These are phyloP conservation scores for Myotis davidii DNA, from an alignment of 2,113 vertebrate genomes.

Conservation along the genomic window DNA sequence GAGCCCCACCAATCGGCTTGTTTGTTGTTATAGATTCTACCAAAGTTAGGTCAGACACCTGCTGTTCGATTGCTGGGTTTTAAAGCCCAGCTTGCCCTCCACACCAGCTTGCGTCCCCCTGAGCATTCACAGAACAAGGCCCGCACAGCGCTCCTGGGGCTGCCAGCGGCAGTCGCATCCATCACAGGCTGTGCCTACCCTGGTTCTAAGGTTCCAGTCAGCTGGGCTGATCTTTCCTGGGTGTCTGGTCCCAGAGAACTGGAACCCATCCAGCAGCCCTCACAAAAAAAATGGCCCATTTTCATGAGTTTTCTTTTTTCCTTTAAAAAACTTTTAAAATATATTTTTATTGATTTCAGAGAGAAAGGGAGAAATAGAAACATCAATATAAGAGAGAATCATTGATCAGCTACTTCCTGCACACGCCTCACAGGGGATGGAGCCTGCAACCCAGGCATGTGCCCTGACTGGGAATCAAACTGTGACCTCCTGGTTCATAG, in stretches of 20 bases:
- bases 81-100: not conserved
- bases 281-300: not conserved
- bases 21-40: not conserved
- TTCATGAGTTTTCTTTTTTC: not conserved
- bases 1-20: not conserved
- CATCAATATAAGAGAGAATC: too few species aligned
- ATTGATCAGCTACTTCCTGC: too few species aligned
- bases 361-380: too few species aligned
- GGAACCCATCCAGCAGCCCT: not conserved
- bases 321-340: too few species aligned
- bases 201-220: not conserved
- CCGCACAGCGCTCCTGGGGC: too few species aligned
- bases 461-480: too few species aligned
- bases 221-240: not conserved
- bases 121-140: not conserved
- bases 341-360: too few species aligned
- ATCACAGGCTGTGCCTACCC: not conserved
- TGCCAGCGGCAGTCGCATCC: not conserved
- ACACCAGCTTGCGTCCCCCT: not conserved
- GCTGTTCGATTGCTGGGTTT: not conserved
- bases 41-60: not conserved
- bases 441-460: too few species aligned
- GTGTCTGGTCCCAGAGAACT: not conserved
- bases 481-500: too few species aligned
- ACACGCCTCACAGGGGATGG: too few species aligned